These are phyloP conservation scores for Leucoraja erinaceus DNA, from an alignment of 2,113 vertebrate genomes.

Conservation along the genomic window DNA sequence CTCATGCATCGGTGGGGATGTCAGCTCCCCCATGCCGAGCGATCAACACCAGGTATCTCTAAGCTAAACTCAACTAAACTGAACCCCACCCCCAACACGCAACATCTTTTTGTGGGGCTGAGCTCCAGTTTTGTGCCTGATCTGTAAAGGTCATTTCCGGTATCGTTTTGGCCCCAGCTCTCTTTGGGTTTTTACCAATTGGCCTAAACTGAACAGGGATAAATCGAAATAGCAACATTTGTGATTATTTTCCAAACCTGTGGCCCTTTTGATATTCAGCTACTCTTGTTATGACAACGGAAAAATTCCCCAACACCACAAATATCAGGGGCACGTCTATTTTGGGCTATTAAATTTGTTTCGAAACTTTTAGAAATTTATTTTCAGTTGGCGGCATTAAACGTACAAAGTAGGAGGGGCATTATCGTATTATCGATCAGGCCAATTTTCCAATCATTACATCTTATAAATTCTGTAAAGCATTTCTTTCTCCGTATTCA, in stretches of 20 bases:
- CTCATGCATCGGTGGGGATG: no score
- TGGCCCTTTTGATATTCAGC: neutral
- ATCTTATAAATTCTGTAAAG: neutral
- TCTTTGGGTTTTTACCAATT: slow-evolving; percentile 19
- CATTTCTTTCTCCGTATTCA: neutral
- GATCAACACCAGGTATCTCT: no score
- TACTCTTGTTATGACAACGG: neutral
- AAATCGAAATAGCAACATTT: no score
- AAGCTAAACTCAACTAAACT: neutral
- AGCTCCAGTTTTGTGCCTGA: neutral
- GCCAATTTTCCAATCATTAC: no score
- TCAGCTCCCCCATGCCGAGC: no score
- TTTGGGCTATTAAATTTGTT: neutral
- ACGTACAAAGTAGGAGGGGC: no score
- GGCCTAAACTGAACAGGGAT: neutral
- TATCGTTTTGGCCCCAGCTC: neutral
- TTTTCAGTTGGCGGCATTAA: no score
- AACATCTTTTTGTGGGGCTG: neutral
- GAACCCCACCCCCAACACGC: neutral
- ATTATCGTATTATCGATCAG: no score
- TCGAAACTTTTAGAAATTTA: neutral
- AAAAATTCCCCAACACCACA: slow-evolving; percentile 9
- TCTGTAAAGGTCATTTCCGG: neutral
- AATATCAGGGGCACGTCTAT: neutral
- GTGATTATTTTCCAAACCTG: neutral